Evolutionary conservation across 1,140 invertebrate species (phyloP).

Genomic region (Monomorium pharaonis): DNA sequence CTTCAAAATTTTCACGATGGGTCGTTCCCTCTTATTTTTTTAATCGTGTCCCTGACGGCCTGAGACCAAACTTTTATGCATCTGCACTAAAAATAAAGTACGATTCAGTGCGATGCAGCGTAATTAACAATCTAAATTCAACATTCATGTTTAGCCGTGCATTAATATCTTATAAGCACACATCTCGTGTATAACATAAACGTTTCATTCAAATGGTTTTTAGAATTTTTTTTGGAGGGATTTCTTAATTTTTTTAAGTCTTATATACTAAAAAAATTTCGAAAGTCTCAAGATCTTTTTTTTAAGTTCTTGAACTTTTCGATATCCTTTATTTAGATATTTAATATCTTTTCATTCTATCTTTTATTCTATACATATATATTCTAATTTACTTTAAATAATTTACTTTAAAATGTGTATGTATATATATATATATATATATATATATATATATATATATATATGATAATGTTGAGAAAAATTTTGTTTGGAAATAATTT

Average conservation of each 20-base stretch:
- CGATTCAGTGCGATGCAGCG: background rate
- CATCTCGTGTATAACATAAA: background rate
- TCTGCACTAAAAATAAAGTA: constrained; percentile 6
- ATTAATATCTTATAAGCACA: constrained; percentile 36
- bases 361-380: too few relatives aligned
- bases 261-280: background rate
- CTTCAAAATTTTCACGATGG: constrained; percentile 7
- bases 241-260: background rate
- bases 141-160: background rate
- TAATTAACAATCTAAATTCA: constrained; percentile 17
- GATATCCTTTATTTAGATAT: background rate
- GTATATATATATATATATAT: too few relatives aligned
- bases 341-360: background rate
- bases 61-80: constrained; percentile 41
- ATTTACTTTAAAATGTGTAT: too few relatives aligned
- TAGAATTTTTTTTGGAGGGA: background rate
- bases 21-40: constrained; percentile 16
- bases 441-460: too few relatives aligned
- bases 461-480: too few relatives aligned
- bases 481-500: background rate
- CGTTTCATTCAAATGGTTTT: background rate
- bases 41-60: constrained; percentile 30
- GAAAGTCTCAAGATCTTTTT: background rate
- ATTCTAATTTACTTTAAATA: too few relatives aligned
- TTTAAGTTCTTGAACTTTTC: background rate